Percentiles rank a stretch among this genome's conserved stretches.
Conservation (phyloP, 2,797 vertebrate genomes). For the Melanotaenia maccullochi region DNA sequence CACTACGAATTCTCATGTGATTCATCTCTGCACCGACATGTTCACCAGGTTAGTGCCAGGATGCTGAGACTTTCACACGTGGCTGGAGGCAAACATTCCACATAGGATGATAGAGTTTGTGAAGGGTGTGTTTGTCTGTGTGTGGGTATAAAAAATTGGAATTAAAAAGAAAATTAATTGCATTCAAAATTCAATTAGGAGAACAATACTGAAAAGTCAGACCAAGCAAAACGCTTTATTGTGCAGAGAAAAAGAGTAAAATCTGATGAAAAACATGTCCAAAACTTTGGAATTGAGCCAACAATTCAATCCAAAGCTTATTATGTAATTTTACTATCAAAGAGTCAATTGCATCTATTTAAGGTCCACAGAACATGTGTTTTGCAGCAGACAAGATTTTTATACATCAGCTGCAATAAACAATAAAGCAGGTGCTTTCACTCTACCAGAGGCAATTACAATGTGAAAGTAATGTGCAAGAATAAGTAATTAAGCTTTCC, state of each 20-base stretch:
- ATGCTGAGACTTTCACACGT: slow-evolving; percentile 49
- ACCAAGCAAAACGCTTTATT: background rate
- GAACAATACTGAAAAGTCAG: background rate
- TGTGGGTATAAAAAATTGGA: background rate
- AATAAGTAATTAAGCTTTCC: too few species aligned
- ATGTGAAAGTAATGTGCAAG: background rate
- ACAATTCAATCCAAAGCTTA: background rate
- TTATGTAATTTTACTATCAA: slow-evolving; percentile 2
- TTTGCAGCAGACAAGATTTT: background rate
- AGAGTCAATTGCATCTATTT: background rate
- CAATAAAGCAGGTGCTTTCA: too few species aligned
- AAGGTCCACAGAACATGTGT: background rate
- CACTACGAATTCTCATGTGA: slow-evolving; percentile 46
- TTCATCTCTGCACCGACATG: slow-evolving; percentile 68
- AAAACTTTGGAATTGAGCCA: background rate
- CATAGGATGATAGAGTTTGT: slow-evolving; percentile 37
- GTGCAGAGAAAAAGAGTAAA: background rate
- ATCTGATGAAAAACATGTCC: background rate
- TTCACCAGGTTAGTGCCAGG: slow-evolving; percentile 57
- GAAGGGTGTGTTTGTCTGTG: background rate
- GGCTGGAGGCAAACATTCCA: slow-evolving; percentile 74
- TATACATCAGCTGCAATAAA: background rate
- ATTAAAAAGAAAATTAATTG: background rate
- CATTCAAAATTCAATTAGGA: background rate
- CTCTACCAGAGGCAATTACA: background rate